These are phyloP conservation scores for Drosophila dives DNA, from an alignment of 2,888 invertebrate genomes.

Conservation along the genomic window DNA sequence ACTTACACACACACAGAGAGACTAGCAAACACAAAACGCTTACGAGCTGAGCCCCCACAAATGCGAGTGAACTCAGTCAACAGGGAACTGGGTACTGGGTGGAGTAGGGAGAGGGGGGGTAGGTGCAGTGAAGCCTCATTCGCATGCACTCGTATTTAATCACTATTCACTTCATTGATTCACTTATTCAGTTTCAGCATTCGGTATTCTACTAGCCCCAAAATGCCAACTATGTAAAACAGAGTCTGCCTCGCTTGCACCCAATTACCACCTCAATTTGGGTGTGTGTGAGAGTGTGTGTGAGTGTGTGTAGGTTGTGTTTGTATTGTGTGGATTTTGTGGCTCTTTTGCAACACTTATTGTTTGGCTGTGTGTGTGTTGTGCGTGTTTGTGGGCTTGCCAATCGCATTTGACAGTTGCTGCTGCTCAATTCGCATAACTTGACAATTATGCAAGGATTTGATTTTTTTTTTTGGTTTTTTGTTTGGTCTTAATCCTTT, in stretches of 20 bases:
- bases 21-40: slow-evolving; percentile 12
- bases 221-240: slow-evolving; percentile 52
- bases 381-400: slow-evolving; percentile 46
- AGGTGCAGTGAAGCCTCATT: slow-evolving; percentile 9
- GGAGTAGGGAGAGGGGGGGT: no score
- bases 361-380: slow-evolving; percentile 1
- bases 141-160: slow-evolving; percentile 57
- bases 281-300: slow-evolving; percentile 7
- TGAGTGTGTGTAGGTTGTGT: slow-evolving; percentile 47
- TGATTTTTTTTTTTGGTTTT: slow-evolving; percentile 37
- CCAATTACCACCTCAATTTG: slow-evolving; percentile 10
- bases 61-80: slow-evolving; percentile 22
- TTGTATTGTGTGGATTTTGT: slow-evolving; percentile 74
- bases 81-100: not conserved
- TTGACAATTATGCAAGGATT: slow-evolving; percentile 68
- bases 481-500: slow-evolving; percentile 52
- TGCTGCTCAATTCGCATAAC: slow-evolving; percentile 42
- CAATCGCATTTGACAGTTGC: slow-evolving; percentile 55
- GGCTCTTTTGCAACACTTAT: slow-evolving; percentile 53
- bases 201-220: slow-evolving; percentile 30
- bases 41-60: slow-evolving; percentile 26
- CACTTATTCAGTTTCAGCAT: slow-evolving; percentile 70
- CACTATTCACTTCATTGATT: slow-evolving; percentile 75
- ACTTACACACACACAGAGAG: slow-evolving; percentile 2
- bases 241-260: slow-evolving; percentile 7